Percentiles rank a stretch among this genome's conserved stretches.
These are phyloP conservation scores for Cariama cristata DNA, from an alignment of 2,113 vertebrate genomes.

Conservation along the genomic window DNA sequence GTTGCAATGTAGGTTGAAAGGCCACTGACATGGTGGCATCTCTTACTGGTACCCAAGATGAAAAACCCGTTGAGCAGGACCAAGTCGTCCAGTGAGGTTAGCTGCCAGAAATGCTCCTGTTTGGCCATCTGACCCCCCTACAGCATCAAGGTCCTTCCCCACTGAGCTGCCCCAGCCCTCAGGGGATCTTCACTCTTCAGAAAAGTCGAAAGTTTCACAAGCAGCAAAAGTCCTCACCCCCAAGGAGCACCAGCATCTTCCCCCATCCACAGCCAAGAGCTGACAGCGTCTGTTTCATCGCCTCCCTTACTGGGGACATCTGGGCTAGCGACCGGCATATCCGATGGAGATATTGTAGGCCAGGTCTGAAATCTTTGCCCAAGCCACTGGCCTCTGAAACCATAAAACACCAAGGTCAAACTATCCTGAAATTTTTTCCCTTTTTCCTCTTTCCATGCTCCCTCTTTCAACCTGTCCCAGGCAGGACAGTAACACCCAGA, in stretches of 20 bases:
- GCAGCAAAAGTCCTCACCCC: background rate
- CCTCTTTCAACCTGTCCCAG: background rate
- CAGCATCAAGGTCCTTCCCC: background rate
- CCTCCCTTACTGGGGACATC: background rate
- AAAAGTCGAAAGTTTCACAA: background rate
- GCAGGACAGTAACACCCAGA: background rate
- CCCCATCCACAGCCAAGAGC: background rate
- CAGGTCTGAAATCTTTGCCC: background rate
- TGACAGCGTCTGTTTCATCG: rapidly evolving
- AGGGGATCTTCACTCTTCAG: background rate
- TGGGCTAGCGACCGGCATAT: background rate
- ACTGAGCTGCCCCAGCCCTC: background rate
- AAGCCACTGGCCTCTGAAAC: background rate
- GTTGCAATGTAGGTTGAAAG: background rate
- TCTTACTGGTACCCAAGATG: background rate
- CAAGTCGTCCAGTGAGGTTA: rapidly evolving
- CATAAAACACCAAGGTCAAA: background rate
- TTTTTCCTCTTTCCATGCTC: background rate
- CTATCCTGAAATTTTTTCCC: background rate
- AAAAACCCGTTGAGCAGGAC: background rate
- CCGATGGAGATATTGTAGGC: background rate
- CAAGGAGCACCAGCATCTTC: background rate
- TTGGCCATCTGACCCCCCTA: background rate
- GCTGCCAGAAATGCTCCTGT: background rate
- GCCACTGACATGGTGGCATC: background rate